phyloP scores from a whole-genome alignment of 2,797 vertebrate species.

The Masticophis lateralis region DNA sequence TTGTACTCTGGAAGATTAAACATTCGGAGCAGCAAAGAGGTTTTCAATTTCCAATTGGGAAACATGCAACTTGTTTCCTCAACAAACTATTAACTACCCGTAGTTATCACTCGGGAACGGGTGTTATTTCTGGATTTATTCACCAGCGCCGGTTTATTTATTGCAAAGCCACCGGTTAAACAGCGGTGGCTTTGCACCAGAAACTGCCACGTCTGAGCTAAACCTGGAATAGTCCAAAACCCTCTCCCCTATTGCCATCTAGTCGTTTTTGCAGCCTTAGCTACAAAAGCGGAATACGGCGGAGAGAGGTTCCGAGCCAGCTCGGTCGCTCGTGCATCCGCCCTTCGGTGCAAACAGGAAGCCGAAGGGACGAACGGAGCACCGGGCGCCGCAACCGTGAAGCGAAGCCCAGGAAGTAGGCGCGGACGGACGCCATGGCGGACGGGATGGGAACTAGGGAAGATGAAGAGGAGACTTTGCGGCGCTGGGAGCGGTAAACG shows the following conservation, averaged over 20 bases:
- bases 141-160: not conserved
- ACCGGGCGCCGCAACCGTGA: not conserved
- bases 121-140: not conserved
- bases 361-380: not conserved
- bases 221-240: not conserved
- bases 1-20: not conserved
- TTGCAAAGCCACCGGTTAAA: not conserved
- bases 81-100: not conserved
- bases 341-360: not conserved
- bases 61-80: not conserved
- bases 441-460: accelerated
- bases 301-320: not conserved
- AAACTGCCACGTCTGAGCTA: not conserved
- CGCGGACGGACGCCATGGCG: conserved; percentile 1
- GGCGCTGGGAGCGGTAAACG: conserved; percentile 42
- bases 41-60: not conserved
- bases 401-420: accelerated
- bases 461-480: not conserved
- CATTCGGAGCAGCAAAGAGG: not conserved
- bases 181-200: not conserved
- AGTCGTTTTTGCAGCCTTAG: not conserved
- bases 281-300: not conserved
- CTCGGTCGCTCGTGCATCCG: too few species aligned
- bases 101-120: not conserved
- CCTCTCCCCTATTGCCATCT: not conserved